Evolutionary conservation across 2,888 invertebrate species (phyloP).

Genomic region (Clitarchus hookeri): DNA sequence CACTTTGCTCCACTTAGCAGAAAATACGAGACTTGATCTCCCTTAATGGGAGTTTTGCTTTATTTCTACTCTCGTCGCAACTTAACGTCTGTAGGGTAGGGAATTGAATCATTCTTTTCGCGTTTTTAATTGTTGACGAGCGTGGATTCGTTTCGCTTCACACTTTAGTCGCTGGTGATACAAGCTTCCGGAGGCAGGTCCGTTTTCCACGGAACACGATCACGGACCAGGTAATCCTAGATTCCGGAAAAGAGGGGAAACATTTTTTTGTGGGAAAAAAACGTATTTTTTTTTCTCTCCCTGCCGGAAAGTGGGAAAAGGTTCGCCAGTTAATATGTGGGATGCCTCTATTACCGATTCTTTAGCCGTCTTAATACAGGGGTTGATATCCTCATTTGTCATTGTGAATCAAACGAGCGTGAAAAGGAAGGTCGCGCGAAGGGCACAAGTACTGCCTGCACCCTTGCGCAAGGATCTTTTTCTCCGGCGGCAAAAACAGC

Average conservation of each 20-base stretch:
- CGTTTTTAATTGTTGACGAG: too few species aligned
- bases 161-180: too few species aligned
- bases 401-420: slow-evolving; percentile 35
- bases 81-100: too few species aligned
- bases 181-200: not conserved
- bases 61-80: too few species aligned
- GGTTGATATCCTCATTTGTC: slow-evolving; percentile 33
- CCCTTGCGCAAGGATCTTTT: not conserved
- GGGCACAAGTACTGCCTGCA: not conserved
- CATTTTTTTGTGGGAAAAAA: not conserved
- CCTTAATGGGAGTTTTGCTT: too few species aligned
- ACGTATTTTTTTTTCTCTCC: not conserved
- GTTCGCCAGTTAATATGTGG: slow-evolving; percentile 34
- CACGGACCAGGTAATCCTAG: not conserved
- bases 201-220: not conserved
- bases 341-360: slow-evolving; percentile 35
- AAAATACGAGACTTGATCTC: too few species aligned
- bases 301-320: not conserved
- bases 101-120: too few species aligned
- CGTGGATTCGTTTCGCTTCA: too few species aligned
- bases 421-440: slow-evolving; percentile 24
- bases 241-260: not conserved
- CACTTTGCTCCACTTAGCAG: too few species aligned
- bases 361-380: slow-evolving; percentile 29
- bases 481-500: not conserved